Conservation (phyloP, 2,888 invertebrate genomes). For the Apotomis betuletana region DNA sequence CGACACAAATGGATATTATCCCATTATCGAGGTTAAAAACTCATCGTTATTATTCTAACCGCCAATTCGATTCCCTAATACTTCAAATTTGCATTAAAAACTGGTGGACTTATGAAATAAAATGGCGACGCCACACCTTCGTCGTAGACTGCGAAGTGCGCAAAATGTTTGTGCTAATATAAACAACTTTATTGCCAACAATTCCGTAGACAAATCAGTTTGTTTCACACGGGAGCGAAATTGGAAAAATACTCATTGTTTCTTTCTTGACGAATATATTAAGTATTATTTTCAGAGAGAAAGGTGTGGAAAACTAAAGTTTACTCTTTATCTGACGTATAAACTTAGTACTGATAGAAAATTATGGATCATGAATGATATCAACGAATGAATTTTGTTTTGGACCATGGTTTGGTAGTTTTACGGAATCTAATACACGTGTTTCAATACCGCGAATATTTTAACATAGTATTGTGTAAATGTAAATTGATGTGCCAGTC, state of each 20-base stretch:
- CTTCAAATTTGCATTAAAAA: constrained; percentile 30
- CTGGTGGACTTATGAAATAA: constrained; percentile 31
- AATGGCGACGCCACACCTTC: constrained; percentile 17
- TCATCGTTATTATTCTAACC: constrained; percentile 23
- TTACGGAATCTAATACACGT: neutral
- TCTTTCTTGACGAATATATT: neutral
- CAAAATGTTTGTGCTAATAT: constrained; percentile 24
- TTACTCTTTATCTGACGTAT: constrained; percentile 1
- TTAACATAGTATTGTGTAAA: constrained; percentile 4
- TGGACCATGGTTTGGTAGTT: too few relatives aligned
- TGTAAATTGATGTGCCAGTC: neutral
- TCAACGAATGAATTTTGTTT: too few relatives aligned
- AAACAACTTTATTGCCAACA: constrained; percentile 26
- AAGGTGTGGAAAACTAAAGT: neutral
- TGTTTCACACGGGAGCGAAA: constrained; percentile 31
- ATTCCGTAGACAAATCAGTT: constrained; percentile 15
- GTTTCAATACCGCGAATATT: neutral
- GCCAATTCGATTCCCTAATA: constrained; percentile 1
- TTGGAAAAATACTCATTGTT: constrained; percentile 20
- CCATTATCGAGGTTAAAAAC: constrained; percentile 26
- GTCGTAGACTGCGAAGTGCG: neutral
- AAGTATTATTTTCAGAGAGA: constrained; percentile 2
- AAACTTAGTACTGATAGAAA: too few relatives aligned
- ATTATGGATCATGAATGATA: too few relatives aligned
- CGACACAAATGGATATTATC: constrained; percentile 21